Evolutionary conservation across 2,797 vertebrate species (phyloP).

Genomic region (Staurois parvus): DNA sequence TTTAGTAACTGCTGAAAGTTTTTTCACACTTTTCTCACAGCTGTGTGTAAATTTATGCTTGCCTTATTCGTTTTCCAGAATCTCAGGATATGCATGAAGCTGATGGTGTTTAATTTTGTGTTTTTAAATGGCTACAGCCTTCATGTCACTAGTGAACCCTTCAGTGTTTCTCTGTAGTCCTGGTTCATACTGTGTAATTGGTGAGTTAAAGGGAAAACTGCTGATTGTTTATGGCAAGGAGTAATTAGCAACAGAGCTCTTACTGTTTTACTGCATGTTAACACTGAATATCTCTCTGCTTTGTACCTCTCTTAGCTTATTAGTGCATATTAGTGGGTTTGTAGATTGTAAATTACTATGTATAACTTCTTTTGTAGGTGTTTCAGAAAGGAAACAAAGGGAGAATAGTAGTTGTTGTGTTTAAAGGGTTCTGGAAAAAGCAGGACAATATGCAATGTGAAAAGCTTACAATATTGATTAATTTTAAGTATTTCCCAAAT

Average conservation of each 20-base stretch:
- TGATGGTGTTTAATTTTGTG: too few species aligned
- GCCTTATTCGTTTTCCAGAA: too few species aligned
- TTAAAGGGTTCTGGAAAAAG: neutral
- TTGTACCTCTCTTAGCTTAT: neutral
- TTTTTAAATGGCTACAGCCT: neutral
- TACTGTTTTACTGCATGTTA: neutral
- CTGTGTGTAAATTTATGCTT: too few species aligned
- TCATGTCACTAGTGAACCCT: neutral
- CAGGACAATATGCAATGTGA: neutral
- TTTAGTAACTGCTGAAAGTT: too few species aligned
- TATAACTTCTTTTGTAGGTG: neutral
- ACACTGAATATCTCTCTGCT: neutral
- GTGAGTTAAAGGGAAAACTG: neutral
- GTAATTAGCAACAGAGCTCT: conserved; percentile 1
- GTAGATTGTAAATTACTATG: neutral
- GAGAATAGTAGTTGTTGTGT: neutral
- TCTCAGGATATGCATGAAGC: too few species aligned
- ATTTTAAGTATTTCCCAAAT: too few species aligned
- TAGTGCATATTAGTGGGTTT: neutral
- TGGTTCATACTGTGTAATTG: conserved; percentile 21
- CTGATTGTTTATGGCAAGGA: conserved; percentile 25
- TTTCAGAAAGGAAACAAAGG: neutral
- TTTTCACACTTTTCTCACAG: too few species aligned
- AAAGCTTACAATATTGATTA: neutral
- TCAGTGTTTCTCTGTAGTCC: conserved; percentile 8